phyloP scores from a whole-genome alignment of 2,797 vertebrate species.

The Danionella dracula region DNA sequence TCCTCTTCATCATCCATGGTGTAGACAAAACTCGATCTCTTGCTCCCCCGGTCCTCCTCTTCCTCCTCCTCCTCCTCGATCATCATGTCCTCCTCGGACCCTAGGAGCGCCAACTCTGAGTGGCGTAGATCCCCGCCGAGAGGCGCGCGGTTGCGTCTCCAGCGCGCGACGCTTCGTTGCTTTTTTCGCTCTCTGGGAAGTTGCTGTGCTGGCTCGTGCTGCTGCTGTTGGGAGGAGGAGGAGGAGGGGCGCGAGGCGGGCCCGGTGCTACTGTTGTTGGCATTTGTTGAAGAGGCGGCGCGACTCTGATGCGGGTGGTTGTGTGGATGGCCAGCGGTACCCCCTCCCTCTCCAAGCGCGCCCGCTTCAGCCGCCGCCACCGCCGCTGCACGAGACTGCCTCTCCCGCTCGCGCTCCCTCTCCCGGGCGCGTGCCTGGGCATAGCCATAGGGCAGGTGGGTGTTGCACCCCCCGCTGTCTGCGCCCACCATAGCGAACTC shows the following conservation, averaged over 20 bases:
- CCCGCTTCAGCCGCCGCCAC: constrained; percentile 70
- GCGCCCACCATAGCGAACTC: constrained; percentile 98
- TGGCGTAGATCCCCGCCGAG: constrained; percentile 86
- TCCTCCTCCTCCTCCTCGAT: constrained; percentile 82
- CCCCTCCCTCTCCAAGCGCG: constrained; percentile 66
- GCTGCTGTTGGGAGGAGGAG: constrained; percentile 53
- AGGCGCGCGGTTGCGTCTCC: constrained; percentile 77
- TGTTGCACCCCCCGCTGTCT: constrained; percentile 90
- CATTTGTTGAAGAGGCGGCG: constrained; percentile 70
- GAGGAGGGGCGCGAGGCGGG: constrained; percentile 72
- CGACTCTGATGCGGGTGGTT: constrained; percentile 74
- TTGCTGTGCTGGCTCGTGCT: constrained; percentile 63
- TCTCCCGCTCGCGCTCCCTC: constrained; percentile 83
- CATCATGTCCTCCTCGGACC: constrained; percentile 92
- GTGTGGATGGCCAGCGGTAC: constrained; percentile 46
- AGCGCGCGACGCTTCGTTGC: constrained; percentile 69
- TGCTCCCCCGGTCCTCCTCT: constrained; percentile 54
- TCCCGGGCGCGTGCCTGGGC: constrained; percentile 82
- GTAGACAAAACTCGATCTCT: constrained; percentile 74
- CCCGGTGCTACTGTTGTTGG: constrained; percentile 66
- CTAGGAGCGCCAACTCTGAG: constrained; percentile 87
- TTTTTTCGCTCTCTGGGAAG: constrained; percentile 68
- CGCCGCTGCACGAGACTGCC: constrained; percentile 73
- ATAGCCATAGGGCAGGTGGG: constrained; percentile 92
- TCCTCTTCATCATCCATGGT: constrained; percentile 83